Evolutionary conservation across 2,888 invertebrate genomes (phyloP).

Genomic region (Oasisia sp.): DNA sequence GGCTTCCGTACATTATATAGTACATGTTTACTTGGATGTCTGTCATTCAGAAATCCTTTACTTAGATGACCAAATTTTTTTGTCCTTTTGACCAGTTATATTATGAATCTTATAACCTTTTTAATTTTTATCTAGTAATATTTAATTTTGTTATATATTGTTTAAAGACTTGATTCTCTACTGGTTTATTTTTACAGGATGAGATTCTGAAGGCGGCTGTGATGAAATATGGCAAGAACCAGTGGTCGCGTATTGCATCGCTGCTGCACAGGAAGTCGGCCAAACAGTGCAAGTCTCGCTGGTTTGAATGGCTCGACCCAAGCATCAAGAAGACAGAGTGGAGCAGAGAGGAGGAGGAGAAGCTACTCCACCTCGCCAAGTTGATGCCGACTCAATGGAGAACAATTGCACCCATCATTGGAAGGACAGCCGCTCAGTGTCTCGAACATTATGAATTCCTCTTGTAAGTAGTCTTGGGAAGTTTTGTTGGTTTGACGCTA

Average conservation of each 20-base stretch:
- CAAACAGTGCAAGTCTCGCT: constrained; percentile 98
- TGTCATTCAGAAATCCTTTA: too few relatives aligned
- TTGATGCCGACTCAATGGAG: constrained; percentile 99
- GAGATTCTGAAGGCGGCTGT: constrained; percentile 99
- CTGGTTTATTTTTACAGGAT: constrained; percentile 77
- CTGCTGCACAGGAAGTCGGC: constrained; percentile 97
- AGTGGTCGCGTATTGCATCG: constrained; percentile 99
- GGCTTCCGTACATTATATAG: too few relatives aligned
- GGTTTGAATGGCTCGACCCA: constrained; percentile 99
- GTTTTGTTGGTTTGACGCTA: neutral
- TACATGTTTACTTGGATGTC: too few relatives aligned
- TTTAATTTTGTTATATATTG: too few relatives aligned
- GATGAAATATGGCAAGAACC: constrained; percentile 99
- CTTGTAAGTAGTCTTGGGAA: constrained; percentile 74
- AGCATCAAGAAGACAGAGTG: constrained; percentile 99
- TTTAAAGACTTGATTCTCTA: too few relatives aligned
- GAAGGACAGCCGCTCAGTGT: constrained; percentile 98
- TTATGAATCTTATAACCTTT: too few relatives aligned
- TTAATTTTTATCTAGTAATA: too few relatives aligned
- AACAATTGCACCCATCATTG: constrained; percentile 98
- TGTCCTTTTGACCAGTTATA: too few relatives aligned
- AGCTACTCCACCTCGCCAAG: constrained; percentile 95
- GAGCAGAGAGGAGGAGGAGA: constrained; percentile 99
- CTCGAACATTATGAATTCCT: constrained; percentile 96
- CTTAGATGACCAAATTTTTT: too few relatives aligned